Evolutionary conservation across 2,797 vertebrate species (phyloP), one percentile per base, ranked within the genome.

Genomic region (Micrastur ruficollis): DNA sequence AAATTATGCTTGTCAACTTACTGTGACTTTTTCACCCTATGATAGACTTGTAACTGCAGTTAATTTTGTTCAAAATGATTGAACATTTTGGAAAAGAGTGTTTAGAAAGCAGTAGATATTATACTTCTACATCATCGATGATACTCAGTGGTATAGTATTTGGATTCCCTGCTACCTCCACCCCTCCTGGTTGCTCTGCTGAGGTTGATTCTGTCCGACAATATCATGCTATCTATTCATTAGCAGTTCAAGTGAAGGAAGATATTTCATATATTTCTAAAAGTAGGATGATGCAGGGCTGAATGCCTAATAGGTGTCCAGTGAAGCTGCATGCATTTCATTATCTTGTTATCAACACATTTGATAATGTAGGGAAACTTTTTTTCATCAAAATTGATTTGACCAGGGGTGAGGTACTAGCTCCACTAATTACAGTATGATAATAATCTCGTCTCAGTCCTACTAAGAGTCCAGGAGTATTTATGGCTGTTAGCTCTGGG

Each of bases 1-100:
- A 96, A 89, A 95, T 94, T 67, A 81, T 82, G 59, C 78, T 89
- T 80, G 85, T 95, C 91, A 96, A 89, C 75, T 88, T 81, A 67
- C 61, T 86, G 49, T 81, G 81, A 82, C 90, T 90, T 91, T 90
- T 95, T 87, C 84, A 87, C 75, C 84, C 68, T 2, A 73, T 56
- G 74, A 91, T 81, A 89, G 79, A 81, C 75, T 89, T 78, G 32
- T 87, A 95, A 87, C 49, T 89, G 65, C 42, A 87, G 56, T 56
- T 96, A 86, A 87, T 94, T 92, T 90, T 89, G 67, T 73, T 89
- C 44, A 85, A 67, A 96, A 83, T 78, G 46, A 93, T 61, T 44
- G 49, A 93, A 91, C 20, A 47, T 95, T 95, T 95, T 44, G 14
- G 36, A 92, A 75, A 95, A 83, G 14, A 88, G 14, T 81, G 40